Evolutionary conservation across 2,113 vertebrate species (phyloP).

Genomic region (Cololabis saira): DNA sequence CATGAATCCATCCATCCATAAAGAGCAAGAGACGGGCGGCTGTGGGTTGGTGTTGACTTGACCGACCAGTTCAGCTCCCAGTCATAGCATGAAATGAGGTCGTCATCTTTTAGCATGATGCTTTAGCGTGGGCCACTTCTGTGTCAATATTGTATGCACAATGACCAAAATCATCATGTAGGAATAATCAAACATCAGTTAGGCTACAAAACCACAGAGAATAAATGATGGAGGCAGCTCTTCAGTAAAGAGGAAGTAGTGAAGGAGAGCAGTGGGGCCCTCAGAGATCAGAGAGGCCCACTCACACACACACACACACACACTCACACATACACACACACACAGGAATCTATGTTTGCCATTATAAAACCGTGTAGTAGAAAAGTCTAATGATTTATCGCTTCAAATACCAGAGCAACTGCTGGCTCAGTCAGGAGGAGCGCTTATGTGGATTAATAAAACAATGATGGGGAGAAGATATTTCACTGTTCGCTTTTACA

Average conservation of each 20-base stretch:
- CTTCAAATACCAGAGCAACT: slow-evolving; percentile 27
- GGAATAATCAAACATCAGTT: slow-evolving; percentile 73
- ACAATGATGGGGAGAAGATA: background rate
- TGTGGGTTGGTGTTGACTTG: slow-evolving; percentile 13
- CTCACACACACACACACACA: slow-evolving; percentile 50
- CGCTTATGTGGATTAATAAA: background rate
- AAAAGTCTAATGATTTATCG: slow-evolving; percentile 36
- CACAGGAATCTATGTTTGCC: slow-evolving; percentile 50
- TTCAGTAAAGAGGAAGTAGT: slow-evolving; percentile 37
- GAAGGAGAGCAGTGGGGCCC: slow-evolving; percentile 43
- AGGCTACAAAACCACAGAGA: slow-evolving; percentile 57
- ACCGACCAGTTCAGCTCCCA: slow-evolving; percentile 13
- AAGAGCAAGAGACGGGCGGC: background rate
- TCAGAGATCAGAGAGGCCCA: slow-evolving; percentile 51
- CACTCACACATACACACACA: slow-evolving; percentile 53
- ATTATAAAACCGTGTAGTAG: slow-evolving; percentile 12
- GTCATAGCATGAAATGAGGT: slow-evolving; percentile 30
- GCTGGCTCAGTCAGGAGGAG: background rate
- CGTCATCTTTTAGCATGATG: slow-evolving; percentile 28
- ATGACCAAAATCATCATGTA: slow-evolving; percentile 51
- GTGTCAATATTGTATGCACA: slow-evolving; percentile 71
- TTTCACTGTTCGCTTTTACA: background rate
- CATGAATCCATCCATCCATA: slow-evolving; percentile 14
- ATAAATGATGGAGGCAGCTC: slow-evolving; percentile 52
- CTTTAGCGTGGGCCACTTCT: slow-evolving; percentile 12